These are phyloP conservation scores for Caenorhabditis sp. DNA, from an alignment of 2,888 invertebrate species.

Conservation along the genomic window DNA sequence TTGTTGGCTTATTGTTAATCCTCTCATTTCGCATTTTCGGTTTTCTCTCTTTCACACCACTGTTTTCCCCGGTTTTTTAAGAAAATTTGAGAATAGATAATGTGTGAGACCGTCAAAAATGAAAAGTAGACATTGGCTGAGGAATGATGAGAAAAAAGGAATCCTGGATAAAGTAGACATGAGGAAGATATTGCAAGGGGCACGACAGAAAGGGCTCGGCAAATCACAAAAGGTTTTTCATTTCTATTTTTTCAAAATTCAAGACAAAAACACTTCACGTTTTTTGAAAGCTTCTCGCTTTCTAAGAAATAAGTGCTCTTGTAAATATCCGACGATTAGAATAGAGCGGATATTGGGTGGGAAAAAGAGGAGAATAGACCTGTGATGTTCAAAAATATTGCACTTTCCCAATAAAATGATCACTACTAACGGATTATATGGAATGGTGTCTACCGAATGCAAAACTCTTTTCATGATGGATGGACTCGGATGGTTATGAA, in stretches of 20 bases:
- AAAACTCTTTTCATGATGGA: slow-evolving; percentile 53
- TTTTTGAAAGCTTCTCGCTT: not conserved
- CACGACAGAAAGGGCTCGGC: not conserved
- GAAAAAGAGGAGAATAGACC: not conserved
- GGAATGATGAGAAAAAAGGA: not conserved
- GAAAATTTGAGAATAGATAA: not conserved
- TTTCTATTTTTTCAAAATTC: too few relatives aligned
- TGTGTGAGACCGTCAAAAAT: not conserved
- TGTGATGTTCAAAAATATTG: slow-evolving; percentile 29
- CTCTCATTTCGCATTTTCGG: slow-evolving; percentile 27
- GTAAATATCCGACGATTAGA: slow-evolving; percentile 12
- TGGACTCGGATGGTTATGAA: slow-evolving; percentile 52
- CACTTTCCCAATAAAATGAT: slow-evolving; percentile 41
- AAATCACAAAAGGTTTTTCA: not conserved
- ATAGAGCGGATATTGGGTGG: slow-evolving; percentile 1
- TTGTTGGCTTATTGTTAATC: slow-evolving; percentile 45
- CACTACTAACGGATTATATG: slow-evolving; percentile 26
- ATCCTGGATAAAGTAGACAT: not conserved
- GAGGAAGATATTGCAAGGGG: not conserved
- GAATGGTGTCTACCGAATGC: slow-evolving; percentile 53
- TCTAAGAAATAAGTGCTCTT: not conserved
- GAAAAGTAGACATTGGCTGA: not conserved
- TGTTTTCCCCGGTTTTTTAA: not conserved
- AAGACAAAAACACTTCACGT: slow-evolving; percentile 1
- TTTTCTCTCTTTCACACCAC: slow-evolving; percentile 8